These are phyloP conservation scores for Labeo rohita DNA, from an alignment of 2,113 vertebrate genomes.

Conservation along the genomic window DNA sequence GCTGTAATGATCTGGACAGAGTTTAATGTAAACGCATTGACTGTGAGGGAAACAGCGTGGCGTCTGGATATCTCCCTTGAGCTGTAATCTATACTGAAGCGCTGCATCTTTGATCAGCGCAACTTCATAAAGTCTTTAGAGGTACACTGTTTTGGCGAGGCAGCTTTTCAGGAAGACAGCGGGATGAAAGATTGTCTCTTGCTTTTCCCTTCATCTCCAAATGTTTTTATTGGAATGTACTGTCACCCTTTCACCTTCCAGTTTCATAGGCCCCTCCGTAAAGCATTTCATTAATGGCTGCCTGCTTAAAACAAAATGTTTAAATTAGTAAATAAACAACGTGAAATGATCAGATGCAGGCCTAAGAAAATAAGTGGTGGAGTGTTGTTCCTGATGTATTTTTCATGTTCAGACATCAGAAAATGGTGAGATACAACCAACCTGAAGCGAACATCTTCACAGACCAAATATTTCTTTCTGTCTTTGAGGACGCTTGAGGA, in stretches of 20 bases:
- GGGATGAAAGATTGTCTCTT: slow-evolving; percentile 48
- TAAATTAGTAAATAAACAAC: slow-evolving; percentile 38
- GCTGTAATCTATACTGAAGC: slow-evolving; percentile 73
- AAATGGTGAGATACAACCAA: slow-evolving; percentile 63
- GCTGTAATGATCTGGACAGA: slow-evolving; percentile 11
- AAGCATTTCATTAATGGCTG: slow-evolving; percentile 68
- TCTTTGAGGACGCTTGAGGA: background rate
- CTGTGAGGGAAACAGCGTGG: slow-evolving; percentile 67
- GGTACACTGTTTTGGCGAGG: slow-evolving; percentile 47
- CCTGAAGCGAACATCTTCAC: slow-evolving; percentile 34
- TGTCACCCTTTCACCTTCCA: slow-evolving; percentile 49
- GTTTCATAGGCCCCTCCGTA: slow-evolving; percentile 48
- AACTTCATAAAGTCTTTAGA: slow-evolving; percentile 70
- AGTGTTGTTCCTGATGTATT: slow-evolving; percentile 73
- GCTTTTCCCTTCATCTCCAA: slow-evolving; percentile 49
- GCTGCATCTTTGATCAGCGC: slow-evolving; percentile 72
- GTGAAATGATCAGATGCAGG: slow-evolving; percentile 55
- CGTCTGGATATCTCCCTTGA: slow-evolving; percentile 67
- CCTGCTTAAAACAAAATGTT: slow-evolving; percentile 41
- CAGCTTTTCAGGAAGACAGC: slow-evolving; percentile 40
- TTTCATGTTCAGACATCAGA: slow-evolving; percentile 73
- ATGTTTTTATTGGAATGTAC: slow-evolving; percentile 53
- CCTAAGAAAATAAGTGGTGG: slow-evolving; percentile 67
- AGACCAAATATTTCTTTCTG: slow-evolving; percentile 37
- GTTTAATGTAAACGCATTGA: slow-evolving; percentile 23